Percentiles rank a stretch among this genome's conserved stretches.
Conservation (phyloP, 2,113 vertebrate species). For the Engraulis encrasicolus region DNA sequence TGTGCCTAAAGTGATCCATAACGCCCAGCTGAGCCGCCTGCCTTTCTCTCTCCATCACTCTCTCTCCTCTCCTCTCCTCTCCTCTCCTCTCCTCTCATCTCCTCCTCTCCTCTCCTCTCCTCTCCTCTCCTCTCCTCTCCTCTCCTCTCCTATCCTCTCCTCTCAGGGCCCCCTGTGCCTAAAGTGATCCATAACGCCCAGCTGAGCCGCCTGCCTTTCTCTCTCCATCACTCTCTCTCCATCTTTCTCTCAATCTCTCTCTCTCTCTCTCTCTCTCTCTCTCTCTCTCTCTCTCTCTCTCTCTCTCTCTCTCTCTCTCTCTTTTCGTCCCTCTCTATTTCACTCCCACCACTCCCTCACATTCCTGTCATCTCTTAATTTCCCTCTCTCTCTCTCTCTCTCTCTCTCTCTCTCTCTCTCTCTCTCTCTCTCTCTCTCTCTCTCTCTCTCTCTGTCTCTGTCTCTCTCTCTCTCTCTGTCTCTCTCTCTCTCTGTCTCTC, state of each 20-base stretch:
- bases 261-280: conserved; percentile 24
- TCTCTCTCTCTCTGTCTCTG: too few relatives aligned
- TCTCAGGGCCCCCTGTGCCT: background rate
- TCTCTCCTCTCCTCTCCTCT: background rate
- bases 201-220: background rate
- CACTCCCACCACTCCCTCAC: too few relatives aligned
- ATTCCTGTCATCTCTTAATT: too few relatives aligned
- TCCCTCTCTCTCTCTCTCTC: background rate
- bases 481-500: too few relatives aligned
- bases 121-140: background rate
- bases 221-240: background rate
- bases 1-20: too few relatives aligned
- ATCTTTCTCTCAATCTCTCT: background rate
- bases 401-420: too few relatives aligned
- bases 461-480: background rate
- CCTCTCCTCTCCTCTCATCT: background rate
- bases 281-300: background rate
- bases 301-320: too few relatives aligned
- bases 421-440: too few relatives aligned
- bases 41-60: conserved; percentile 24
- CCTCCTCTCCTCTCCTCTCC: too few relatives aligned
- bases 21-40: too few relatives aligned
- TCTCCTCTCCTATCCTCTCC: background rate
- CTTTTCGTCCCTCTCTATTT: too few relatives aligned
- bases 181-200: conserved; percentile 14